Evolutionary conservation across 2,797 vertebrate genomes (phyloP), one percentile per base, ranked within the genome.

Genomic region (Gastrophryne carolinensis): DNA sequence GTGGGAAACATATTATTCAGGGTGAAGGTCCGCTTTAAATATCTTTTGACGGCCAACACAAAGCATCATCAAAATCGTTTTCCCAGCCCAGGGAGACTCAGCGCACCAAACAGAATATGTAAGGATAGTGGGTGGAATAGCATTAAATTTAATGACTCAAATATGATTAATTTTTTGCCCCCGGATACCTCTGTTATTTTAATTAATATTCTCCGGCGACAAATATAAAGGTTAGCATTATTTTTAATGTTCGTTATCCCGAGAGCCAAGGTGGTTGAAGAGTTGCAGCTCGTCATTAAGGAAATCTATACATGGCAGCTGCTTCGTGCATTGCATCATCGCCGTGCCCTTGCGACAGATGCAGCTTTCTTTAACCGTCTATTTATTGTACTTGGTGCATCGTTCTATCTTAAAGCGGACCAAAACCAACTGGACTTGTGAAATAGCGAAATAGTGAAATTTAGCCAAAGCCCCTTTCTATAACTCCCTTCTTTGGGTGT

Each of bases 101-200:
- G 39, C 27, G 21, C 10, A 41, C 50, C n/a, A 56, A 61, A 61
- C n/a, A 62, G 56, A 73, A 73, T 73, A 41, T 35, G 47, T 34
- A 66, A 44, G 37, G 53, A 58, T 73, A 52, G 72, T 75, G 60
- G 72, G 63, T 60, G 72, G 57, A 70, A 77, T 63, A 23, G 30
- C 58, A 77, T 77, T 70, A 63, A 63, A 64, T 56, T 8, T 64
- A 77, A 54, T 76, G 65, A 54, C 32, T 54, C 24, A 69, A 32
- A 21, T 35, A 70, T 56, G 19, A 70, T 11, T 13, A 77, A 41
- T 49, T 44, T 49, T 44, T 23, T 24, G 19, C 19, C 35, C 26
- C 27, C 21, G 58, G 58, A 56, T 47, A 41, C 65, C 47, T 61
- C 56, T 39, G 58, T 47, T 63, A 70, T 75, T 52, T 58, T 58